Evolutionary conservation across 2,113 vertebrate genomes (phyloP), one percentile per base, ranked within the genome.

Genomic region (Potamarius usumacintae): DNA sequence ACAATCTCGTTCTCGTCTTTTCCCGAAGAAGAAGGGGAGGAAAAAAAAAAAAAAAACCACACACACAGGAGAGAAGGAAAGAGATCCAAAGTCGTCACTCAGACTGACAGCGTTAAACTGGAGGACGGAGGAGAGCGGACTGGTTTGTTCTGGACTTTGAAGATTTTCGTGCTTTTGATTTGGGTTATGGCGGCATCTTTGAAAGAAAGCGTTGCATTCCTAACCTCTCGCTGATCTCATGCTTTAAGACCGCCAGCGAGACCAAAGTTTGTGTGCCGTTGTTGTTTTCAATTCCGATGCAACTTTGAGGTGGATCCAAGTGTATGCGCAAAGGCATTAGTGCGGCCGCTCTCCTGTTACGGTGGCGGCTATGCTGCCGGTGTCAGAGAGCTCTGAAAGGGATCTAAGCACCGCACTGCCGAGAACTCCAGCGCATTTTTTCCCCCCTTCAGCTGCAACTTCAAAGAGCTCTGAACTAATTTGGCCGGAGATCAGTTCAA

Each of bases 231-330:
- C 90, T 91, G 88, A 92, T 89, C 92, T 92, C 92, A 90, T 91
- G 84, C 88, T 86, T 81, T 55, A 84, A 87, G 84, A 89, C 84
- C 34, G 88, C 87, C 83, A 85, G 88, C 63, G 62, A 92, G 89
- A 92, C 89, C 87, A 92, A 92, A 92, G 90, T 80, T 69, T 77
- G 53, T 7, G 34, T 74, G 42, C 63, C 79, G 42, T 86, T 92
- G 88, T 88, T 91, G 89, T 91, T 89, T 90, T 89, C 85, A 85
- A 85, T 91, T 90, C 72, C 69, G 87, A 27, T 30, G 71, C 74
- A 88, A 91, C 92, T 91, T 92, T 92, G 92, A 92, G 90, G 91
- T 89, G 88, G 84, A 92, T 90, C 89, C 90, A 92, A 91, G 87
- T 86, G 83, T 74, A 76, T 85, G 84, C 79, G 83, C 82, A 85